Conservation (phyloP, 2,888 invertebrate species). For the Troglohyphantes excavatus region DNA sequence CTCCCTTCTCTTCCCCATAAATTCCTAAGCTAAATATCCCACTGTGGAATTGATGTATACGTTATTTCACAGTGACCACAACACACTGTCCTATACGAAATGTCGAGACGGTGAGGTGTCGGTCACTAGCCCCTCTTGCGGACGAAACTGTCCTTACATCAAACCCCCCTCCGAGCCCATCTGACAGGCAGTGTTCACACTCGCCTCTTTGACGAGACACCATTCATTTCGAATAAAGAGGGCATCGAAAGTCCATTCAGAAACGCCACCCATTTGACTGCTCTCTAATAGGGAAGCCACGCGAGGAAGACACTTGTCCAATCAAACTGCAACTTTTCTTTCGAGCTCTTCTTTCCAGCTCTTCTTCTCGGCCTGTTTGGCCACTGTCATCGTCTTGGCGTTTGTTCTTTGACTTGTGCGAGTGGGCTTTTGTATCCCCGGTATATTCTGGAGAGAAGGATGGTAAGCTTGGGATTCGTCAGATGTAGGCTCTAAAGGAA, state of each 20-base stretch:
- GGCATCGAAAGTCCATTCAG: slow-evolving; percentile 74
- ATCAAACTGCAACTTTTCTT: slow-evolving; percentile 33
- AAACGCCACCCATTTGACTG: slow-evolving; percentile 55
- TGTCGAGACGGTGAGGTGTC: no score
- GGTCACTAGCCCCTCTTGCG: no score
- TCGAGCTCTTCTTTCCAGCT: background rate
- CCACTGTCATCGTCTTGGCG: no score
- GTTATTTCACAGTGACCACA: no score
- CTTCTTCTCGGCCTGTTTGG: slow-evolving; percentile 32
- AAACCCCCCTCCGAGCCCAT: no score
- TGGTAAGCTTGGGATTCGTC: slow-evolving; percentile 9
- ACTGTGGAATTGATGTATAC: no score
- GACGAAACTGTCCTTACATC: no score
- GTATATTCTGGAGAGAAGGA: slow-evolving; percentile 17
- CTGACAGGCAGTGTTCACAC: no score
- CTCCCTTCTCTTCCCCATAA: no score
- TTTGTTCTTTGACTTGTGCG: no score
- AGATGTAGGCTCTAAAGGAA: background rate
- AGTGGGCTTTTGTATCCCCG: slow-evolving; percentile 26
- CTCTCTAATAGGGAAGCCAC: slow-evolving; percentile 69
- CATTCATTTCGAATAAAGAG: slow-evolving; percentile 69
- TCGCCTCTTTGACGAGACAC: slow-evolving; percentile 65
- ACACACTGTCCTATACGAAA: no score
- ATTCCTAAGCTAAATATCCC: no score
- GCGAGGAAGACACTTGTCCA: slow-evolving; percentile 57